Base-by-base conservation (phyloP, 1,140 invertebrate species). In the Pachypeltis micranthus region DNA sequence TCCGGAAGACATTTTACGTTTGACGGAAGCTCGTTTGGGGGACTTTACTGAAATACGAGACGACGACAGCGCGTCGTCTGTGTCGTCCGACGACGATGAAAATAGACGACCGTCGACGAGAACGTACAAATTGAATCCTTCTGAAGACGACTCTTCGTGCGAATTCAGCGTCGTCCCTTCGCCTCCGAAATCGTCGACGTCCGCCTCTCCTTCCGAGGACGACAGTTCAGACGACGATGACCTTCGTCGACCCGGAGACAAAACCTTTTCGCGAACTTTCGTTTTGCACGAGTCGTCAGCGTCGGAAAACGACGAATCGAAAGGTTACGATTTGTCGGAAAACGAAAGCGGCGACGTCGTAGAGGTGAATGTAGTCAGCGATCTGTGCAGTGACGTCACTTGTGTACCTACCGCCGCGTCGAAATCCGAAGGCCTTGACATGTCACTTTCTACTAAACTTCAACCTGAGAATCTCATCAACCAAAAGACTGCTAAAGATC, bases 191-290 rank as follows among this genome's bases (percentile, higher is more conserved):
- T 66, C 65, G 1, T 59, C 65, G 0, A 62, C 66, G 3, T 67
- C 66, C n/a, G 62, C 66, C 34, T 62, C 66, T 14, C 66, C 67
- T 0, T 61, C 64, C 14, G 65, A 63, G 47, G 62, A 63, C 25
- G 60, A 60, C 21, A 16, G 12, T 4, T 7, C 4, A 10, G 10
- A 10, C 47, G 47, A 51, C 10, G 47, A 51, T 21, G 47, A 51
- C 10, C 7, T 16, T 16, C 10, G 3, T 10, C 47, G 47, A 3
- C 34, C 34, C 7, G 34, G 21, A 10, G 47, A 21, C 21, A 51
- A 51, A 21, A 10, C 47, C 10, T 60, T 34, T 24, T 39, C 59
- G 3, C n/a, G 34, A 12, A 39, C 34, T 60, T 24, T 47, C 19
- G 3, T 23, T 47, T 25, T 47, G 19, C 34, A 61, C 23, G 60